Conservation (phyloP, 53 echinoderm and acorn worm genomes). For the Henricia sp. region DNA sequence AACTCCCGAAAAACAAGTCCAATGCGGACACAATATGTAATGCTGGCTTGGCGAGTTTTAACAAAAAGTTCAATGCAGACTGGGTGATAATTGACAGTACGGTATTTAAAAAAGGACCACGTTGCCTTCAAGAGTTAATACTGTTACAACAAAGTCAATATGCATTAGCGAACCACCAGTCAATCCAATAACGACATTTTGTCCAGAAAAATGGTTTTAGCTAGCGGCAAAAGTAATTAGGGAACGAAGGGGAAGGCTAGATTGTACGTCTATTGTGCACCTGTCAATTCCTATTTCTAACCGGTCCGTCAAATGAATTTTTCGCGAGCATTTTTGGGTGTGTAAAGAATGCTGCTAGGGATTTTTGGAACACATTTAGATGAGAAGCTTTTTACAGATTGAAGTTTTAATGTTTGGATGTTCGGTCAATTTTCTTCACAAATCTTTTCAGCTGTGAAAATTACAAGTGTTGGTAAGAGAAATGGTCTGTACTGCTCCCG, state of each 20-base stretch:
- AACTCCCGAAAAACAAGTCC: too few species aligned
- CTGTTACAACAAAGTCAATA: too few species aligned
- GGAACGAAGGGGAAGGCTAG: constrained; percentile 34
- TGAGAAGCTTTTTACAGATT: too few species aligned
- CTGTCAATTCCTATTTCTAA: constrained; percentile 38
- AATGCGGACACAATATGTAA: too few species aligned
- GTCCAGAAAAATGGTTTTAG: constrained; percentile 28
- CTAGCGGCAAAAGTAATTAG: constrained; percentile 49
- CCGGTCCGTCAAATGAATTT: constrained; percentile 48
- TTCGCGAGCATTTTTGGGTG: too few species aligned
- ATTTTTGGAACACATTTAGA: too few species aligned
- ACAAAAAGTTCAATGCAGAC: not conserved
- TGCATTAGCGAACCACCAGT: not conserved
- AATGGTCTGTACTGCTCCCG: too few species aligned
- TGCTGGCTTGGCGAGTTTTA: not conserved
- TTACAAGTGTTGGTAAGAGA: too few species aligned
- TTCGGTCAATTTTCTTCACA: too few species aligned
- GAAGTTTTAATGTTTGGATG: too few species aligned
- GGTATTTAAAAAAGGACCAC: not conserved
- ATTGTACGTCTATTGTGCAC: constrained; percentile 24
- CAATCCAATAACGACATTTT: constrained; percentile 44
- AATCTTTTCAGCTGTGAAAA: too few species aligned
- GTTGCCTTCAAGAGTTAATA: not conserved
- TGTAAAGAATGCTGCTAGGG: too few species aligned
- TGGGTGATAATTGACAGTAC: not conserved